Conservation (phyloP, 2,113 vertebrate genomes). For the Otis tarda region DNA sequence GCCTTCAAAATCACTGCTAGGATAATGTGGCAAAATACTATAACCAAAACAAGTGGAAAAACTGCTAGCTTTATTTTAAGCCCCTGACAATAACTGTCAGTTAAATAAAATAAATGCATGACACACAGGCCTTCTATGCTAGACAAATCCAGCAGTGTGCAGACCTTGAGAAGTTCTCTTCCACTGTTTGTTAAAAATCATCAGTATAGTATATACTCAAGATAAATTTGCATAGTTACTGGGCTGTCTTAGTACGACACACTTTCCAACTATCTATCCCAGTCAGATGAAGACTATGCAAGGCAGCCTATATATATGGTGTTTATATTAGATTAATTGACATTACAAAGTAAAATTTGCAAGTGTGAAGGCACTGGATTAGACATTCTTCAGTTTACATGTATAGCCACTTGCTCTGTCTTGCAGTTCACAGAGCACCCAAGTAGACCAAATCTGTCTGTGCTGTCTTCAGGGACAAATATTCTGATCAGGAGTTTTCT, state of each 20-base stretch:
- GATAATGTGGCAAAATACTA: background rate
- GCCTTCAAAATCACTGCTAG: background rate
- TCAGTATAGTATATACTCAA: background rate
- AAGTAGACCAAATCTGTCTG: background rate
- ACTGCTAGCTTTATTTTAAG: background rate
- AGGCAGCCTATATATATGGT: background rate
- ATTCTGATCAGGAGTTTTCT: background rate
- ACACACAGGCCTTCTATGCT: background rate
- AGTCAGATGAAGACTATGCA: background rate
- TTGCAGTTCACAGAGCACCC: background rate
- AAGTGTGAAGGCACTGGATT: background rate
- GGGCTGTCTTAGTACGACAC: background rate
- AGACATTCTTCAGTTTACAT: background rate
- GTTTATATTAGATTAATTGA: background rate
- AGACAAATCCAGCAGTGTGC: background rate
- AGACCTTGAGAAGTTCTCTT: background rate
- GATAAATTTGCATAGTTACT: background rate
- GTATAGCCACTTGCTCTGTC: background rate
- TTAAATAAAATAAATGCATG: background rate
- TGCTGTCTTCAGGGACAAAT: background rate
- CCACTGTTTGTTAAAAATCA: background rate
- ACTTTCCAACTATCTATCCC: background rate
- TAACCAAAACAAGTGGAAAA: background rate
- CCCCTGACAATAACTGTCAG: background rate
- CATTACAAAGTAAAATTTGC: background rate